These are phyloP conservation scores for Anolis sagrei DNA, from an alignment of 2,113 vertebrate species.

Conservation along the genomic window DNA sequence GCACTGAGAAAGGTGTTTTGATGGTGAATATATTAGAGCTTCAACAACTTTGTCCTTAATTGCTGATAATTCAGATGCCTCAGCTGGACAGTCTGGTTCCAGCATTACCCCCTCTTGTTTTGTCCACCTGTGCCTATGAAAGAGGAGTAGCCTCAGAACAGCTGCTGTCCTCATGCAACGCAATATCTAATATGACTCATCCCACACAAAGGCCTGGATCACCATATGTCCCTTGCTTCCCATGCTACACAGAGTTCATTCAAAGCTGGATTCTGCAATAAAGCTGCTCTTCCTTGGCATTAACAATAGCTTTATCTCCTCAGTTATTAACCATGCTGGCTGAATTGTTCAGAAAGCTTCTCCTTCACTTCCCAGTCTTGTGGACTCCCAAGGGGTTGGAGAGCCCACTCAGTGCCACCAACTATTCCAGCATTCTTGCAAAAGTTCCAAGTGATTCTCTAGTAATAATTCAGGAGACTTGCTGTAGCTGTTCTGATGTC, in stretches of 20 bases:
- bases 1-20: not conserved
- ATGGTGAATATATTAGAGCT: not conserved
- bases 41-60: not conserved
- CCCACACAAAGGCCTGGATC: not conserved
- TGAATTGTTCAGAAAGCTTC: not conserved
- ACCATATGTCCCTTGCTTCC: not conserved
- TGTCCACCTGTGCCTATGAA: constrained; percentile 22
- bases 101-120: not conserved
- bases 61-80: not conserved
- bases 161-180: constrained; percentile 6
- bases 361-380: not conserved
- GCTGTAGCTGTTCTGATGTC: too few relatives aligned
- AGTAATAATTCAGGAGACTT: too few relatives aligned
- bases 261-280: not conserved
- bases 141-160: not conserved
- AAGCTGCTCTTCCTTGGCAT: not conserved
- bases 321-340: not conserved
- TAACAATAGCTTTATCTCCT: not conserved
- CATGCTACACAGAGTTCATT: not conserved
- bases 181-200: constrained; percentile 6
- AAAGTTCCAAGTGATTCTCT: too few relatives aligned
- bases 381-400: not conserved
- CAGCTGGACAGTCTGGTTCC: not conserved
- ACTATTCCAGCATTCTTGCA: too few relatives aligned
- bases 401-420: too few relatives aligned